These are phyloP conservation scores for Panzeria rudis DNA, from an alignment of 2,888 invertebrate genomes.

Conservation along the genomic window DNA sequence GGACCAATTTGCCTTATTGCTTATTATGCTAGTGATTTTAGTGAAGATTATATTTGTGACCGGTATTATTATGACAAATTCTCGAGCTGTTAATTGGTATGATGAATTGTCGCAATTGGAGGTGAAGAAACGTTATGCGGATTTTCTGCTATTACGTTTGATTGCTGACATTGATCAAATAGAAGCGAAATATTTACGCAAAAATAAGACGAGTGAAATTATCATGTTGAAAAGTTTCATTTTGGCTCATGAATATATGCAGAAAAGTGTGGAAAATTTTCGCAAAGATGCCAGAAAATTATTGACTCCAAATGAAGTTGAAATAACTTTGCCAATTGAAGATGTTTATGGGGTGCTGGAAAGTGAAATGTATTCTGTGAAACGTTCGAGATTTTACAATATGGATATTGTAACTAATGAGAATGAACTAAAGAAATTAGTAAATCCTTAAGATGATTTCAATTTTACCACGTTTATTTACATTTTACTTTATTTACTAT, in stretches of 20 bases:
- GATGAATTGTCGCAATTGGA: constrained; percentile 77
- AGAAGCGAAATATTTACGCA: constrained; percentile 76
- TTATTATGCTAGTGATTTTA: constrained; percentile 73
- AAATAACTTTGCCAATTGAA: constrained; percentile 80
- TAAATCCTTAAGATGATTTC: constrained; percentile 74
- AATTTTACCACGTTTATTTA: too few relatives aligned
- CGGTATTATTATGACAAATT: constrained; percentile 74
- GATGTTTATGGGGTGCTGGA: constrained; percentile 79
- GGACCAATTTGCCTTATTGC: constrained; percentile 72
- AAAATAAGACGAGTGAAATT: constrained; percentile 70
- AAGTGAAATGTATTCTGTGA: constrained; percentile 77
- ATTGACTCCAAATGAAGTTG: constrained; percentile 79
- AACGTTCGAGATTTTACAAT: constrained; percentile 77
- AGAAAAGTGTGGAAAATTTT: constrained; percentile 80
- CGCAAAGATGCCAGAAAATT: constrained; percentile 82
- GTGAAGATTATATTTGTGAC: constrained; percentile 71
- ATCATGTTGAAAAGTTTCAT: constrained; percentile 76
- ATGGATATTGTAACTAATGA: constrained; percentile 77
- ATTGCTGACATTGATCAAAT: constrained; percentile 79
- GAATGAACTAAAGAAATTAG: constrained; percentile 76
- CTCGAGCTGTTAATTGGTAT: constrained; percentile 74
- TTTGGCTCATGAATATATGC: constrained; percentile 79
- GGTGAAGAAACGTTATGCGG: constrained; percentile 81
- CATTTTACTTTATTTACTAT: too few relatives aligned
- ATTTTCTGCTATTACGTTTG: constrained; percentile 80